Evolutionary conservation across 2,888 invertebrate genomes (phyloP), one percentile per base, ranked within the genome.

Genomic region (Cheilosia urbana): DNA sequence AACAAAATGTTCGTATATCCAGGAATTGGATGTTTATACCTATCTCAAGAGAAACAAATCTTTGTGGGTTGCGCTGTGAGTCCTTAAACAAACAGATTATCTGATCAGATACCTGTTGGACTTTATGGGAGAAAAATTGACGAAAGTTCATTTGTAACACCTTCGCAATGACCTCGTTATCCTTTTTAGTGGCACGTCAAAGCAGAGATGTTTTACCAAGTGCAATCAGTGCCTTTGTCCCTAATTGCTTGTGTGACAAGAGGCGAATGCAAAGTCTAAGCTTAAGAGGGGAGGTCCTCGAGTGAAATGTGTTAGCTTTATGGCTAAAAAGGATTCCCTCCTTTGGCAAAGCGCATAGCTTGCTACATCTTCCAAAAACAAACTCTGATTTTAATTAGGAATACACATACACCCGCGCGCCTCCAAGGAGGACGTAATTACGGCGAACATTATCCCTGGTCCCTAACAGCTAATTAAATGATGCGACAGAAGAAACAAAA

Each of bases 401-500:
- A 73, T 40, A 34, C 27, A 62, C 57, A 17, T 19, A 62, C 63
- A 37, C 27, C 17, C 58, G 47, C 55, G 34, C 15, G 19, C 27
- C 27, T 27, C 6, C 55, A 45, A 30, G 53, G 34, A 47, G 13
- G 13, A 37, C 51, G 73, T 76, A 76, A 85, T 85, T 85, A 85
- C 76, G 17, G 49, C 30, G 66, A 76, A 75, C 30, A 75, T 40
- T 75, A 80, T 84, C 79, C 69, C 40, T 51, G 21, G 47, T 49
- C 71, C 62, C 75, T 85, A 77, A 77, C 85, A 85, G 81, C 85
- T 85, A 80, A 85, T 85, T 85, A 81, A 77, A 85, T 80, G 71
- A 80, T 76, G 76, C 55, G 75, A 79, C 80, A 84, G 62, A 81
- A 30, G 76, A 58, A 27, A 19, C 2, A 30, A 9, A 30, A 27